Conservation (phyloP, 1,140 invertebrate genomes). For the Aleiodes sp. region DNA sequence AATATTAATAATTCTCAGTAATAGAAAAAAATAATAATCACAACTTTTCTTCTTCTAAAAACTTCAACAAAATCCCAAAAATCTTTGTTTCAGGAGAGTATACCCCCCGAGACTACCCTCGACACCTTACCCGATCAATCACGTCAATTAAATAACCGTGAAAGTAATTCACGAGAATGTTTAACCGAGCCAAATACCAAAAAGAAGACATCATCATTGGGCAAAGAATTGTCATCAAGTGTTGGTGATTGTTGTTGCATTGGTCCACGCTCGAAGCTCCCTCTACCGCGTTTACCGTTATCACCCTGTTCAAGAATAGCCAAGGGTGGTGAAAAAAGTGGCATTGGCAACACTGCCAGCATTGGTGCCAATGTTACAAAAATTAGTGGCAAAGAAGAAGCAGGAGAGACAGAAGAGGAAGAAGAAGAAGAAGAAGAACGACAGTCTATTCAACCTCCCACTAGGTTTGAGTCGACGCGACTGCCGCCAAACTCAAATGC, state of each 20-base stretch:
- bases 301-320: constrained; percentile 5
- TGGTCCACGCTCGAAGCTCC: constrained; percentile 54
- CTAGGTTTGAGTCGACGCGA: constrained; percentile 41
- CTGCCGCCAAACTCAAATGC: constrained; percentile 52
- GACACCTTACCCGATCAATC: constrained; percentile 49
- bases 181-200: constrained; percentile 45
- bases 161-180: constrained; percentile 35
- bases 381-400: constrained; percentile 8
- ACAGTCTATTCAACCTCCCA: constrained; percentile 33
- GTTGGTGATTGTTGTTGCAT: constrained; percentile 61
- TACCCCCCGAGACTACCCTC: constrained; percentile 46
- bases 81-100: constrained; percentile 47
- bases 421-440: constrained; percentile 24
- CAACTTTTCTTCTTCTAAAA: no score
- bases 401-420: constrained; percentile 17
- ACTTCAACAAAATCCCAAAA: not conserved
- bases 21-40: no score
- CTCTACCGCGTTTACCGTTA: constrained; percentile 48
- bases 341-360: constrained; percentile 39
- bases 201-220: constrained; percentile 35
- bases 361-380: constrained; percentile 35
- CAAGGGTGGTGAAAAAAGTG: not conserved
- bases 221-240: constrained; percentile 47
- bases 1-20: no score
- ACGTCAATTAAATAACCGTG: not conserved